phyloP scores from a whole-genome alignment of 2,888 invertebrate species.

The Tiliacea citrago region DNA sequence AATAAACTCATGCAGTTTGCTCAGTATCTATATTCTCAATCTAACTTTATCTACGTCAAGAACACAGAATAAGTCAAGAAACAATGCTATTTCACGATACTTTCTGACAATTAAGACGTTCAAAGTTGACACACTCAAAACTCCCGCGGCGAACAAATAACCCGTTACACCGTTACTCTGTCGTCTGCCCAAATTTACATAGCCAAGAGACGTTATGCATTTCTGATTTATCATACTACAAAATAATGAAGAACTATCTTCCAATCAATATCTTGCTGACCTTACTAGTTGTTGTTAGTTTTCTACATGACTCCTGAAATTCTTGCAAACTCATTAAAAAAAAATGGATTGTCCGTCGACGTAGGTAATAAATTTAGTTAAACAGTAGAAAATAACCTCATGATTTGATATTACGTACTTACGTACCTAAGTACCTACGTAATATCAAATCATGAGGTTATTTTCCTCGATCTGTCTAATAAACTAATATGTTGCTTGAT shows the following conservation, averaged over 20 bases:
- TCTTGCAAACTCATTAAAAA: not conserved
- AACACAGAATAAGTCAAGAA: not conserved
- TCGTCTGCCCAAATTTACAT: constrained; percentile 68
- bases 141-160: constrained; percentile 59
- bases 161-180: constrained; percentile 67
- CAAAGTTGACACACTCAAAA: constrained; percentile 41
- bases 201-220: constrained; percentile 55
- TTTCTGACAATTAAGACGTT: constrained; percentile 20
- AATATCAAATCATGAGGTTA: constrained; percentile 17
- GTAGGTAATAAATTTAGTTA: constrained; percentile 31
- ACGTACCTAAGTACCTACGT: constrained; percentile 22
- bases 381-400: too few species aligned
- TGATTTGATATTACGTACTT: too few species aligned
- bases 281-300: not conserved
- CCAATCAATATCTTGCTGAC: constrained; percentile 1
- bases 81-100: constrained; percentile 12
- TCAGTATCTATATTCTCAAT: not conserved
- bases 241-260: constrained; percentile 5
- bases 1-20: not conserved
- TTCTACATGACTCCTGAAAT: not conserved
- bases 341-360: not conserved
- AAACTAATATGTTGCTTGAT: constrained; percentile 16
- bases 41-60: constrained; percentile 1
- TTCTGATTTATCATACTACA: constrained; percentile 39
- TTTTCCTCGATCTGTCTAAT: constrained; percentile 53